Evolutionary conservation across 1,140 invertebrate species (phyloP), one percentile per base, ranked within the genome.

Genomic region (Apis mellifera): DNA sequence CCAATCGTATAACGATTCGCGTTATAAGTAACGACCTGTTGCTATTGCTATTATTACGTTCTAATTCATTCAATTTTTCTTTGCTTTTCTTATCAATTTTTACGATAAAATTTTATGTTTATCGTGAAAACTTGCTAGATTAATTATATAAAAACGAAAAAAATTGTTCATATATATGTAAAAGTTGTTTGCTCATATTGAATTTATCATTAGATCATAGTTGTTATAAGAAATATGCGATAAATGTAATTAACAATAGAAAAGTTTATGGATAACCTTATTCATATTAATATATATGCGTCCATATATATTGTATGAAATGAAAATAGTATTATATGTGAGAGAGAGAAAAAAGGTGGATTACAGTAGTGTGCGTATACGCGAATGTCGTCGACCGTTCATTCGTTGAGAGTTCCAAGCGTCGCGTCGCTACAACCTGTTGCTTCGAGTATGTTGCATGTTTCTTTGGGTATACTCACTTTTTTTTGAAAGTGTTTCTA

Each of bases 361-460:
- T 68, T 32, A 42, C 17, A 69, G 17, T 59, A 57, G 62, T 71
- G 48, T 77, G 66, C 77, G 86, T 82, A 71, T 50, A 62, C 70
- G 66, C 54, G 83, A 82, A 81, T 87, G 85, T 81, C 86, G 83
- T 85, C 86, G 86, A 89, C 89, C 89, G 89, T 89, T 81, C 54
- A 62, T 82, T 88, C 82, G 82, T 52, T 15, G 66, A 66, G 83
- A 90, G 83, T 82, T 72, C 79, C 85, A 78, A 82, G 82, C 87
- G 84, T 85, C 84, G 79, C 79, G 84, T 82, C 78, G 75, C 71
- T 84, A 50, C 86, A 86, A 88, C 87, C 86, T 88, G 86, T 89
- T 89, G 86, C 84, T 66, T 26, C 78, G 42, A 76, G 57, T 26
- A 55, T 73, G 54, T 78, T 52, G 57, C 66, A 70, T 77, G 65